Evolutionary conservation across 2,113 vertebrate species (phyloP), one percentile per base, ranked within the genome.

Genomic region (Phainopepla nitens): DNA sequence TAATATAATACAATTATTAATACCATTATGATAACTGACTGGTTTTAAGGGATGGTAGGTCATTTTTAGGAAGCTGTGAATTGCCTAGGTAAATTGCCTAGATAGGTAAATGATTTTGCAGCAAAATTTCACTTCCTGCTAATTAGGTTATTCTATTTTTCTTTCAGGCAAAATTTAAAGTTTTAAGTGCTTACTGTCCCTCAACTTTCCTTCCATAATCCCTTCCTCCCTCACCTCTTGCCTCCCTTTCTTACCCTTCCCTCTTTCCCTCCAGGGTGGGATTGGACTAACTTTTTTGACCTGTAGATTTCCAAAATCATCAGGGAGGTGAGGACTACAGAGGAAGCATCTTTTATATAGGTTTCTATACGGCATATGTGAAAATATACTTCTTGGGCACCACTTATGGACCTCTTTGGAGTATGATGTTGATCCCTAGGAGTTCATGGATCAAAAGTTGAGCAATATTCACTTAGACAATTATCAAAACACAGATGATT

Each of bases 201-300:
- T 66, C 39, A 42, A 0, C 12, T 54, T 86, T 66, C 27, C 19
- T 82, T 83, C 33, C 29, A 54, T 56, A 31, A 44, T 51, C 6
- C 15, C 11, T 87, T 60, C 54, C 53, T 94, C 41, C 47, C 31
- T 94, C 27, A 15, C 27, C 1, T 15, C 25, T 83, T 68, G 47
- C 64, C 62, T 89, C 54, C 58, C 33, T 96, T 89, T 87, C 92
- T 95, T 61, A 94, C 93, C 65, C 39, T 75, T 94, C 33, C 66
- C 29, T 96, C 70, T 91, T 76, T 95, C 60, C 69, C 82, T 90
- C 60, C 80, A 78, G 65, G 41, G 70, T 62, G 15, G 86, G 64
- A 90, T 96, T 87, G 93, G 65, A 82, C 49, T 65, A 84, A 36
- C 28, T 76, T 88, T 82, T 60, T 51, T 83, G 7, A 64, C 22